These are phyloP conservation scores for Meandrusa payeni DNA, from an alignment of 2,888 invertebrate genomes.

Conservation along the genomic window DNA sequence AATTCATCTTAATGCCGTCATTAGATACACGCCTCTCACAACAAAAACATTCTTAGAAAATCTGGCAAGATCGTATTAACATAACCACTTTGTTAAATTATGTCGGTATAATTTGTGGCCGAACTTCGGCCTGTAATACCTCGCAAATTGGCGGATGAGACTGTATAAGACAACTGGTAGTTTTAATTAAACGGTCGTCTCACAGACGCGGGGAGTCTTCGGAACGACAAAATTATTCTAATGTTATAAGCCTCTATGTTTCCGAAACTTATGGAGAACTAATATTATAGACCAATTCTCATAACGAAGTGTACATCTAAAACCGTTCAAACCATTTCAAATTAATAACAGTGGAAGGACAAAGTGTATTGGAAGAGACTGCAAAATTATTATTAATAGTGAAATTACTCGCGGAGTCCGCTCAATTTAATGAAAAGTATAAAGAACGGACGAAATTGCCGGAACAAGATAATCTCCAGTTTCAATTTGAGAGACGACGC, in stretches of 20 bases:
- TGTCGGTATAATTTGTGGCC: slow-evolving; percentile 79
- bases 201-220: slow-evolving; percentile 69
- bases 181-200: slow-evolving; percentile 80
- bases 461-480: slow-evolving; percentile 66
- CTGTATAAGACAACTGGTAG: slow-evolving; percentile 81
- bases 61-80: slow-evolving; percentile 73
- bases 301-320: slow-evolving; percentile 35
- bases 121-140: slow-evolving; percentile 78
- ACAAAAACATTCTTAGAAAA: slow-evolving; percentile 67
- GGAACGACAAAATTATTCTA: slow-evolving; percentile 79
- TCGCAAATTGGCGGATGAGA: slow-evolving; percentile 80
- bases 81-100: slow-evolving; percentile 78
- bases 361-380: slow-evolving; percentile 25
- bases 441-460: slow-evolving; percentile 57
- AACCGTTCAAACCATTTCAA: slow-evolving; percentile 29
- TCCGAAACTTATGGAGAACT: slow-evolving; percentile 63
- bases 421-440: slow-evolving; percentile 71
- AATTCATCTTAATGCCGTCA: slow-evolving; percentile 65
- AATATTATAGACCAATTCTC: slow-evolving; percentile 55
- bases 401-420: slow-evolving; percentile 43
- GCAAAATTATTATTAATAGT: slow-evolving; percentile 51
- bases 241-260: slow-evolving; percentile 76
- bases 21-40: slow-evolving; percentile 58
- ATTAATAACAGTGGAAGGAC: slow-evolving; percentile 7
- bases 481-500: slow-evolving; percentile 66